These are phyloP conservation scores for Sceliomorpha sp. DNA, from an alignment of 2,888 invertebrate species.

Conservation along the genomic window DNA sequence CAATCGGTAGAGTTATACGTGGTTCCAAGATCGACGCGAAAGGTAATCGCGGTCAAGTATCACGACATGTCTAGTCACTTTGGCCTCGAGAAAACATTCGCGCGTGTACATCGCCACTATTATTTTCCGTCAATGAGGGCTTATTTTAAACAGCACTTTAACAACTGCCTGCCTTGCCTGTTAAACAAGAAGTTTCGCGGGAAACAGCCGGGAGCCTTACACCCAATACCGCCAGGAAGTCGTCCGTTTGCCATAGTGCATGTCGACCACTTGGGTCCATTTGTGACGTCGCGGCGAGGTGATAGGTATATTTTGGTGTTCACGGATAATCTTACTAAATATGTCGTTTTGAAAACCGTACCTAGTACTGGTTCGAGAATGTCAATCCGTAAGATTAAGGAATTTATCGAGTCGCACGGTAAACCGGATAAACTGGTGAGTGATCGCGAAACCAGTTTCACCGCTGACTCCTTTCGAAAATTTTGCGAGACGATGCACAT, in stretches of 20 bases:
- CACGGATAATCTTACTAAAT: slow-evolving; percentile 1
- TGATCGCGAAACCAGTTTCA: slow-evolving; percentile 41
- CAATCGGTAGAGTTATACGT: slow-evolving; percentile 13
- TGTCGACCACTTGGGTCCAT: slow-evolving; percentile 58
- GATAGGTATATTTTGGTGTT: slow-evolving; percentile 11
- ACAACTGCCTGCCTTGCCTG: slow-evolving; percentile 58
- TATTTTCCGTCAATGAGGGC: slow-evolving; percentile 54
- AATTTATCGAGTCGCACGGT: slow-evolving; percentile 34
- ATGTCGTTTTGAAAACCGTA: not conserved
- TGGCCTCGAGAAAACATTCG: slow-evolving; percentile 48
- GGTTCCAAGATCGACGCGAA: slow-evolving; percentile 20
- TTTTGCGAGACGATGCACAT: slow-evolving; percentile 25
- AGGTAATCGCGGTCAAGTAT: slow-evolving; percentile 28
- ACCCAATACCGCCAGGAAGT: slow-evolving; percentile 58
- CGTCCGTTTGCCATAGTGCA: slow-evolving; percentile 58
- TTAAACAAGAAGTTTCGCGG: slow-evolving; percentile 51
- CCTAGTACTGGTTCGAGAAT: slow-evolving; percentile 13
- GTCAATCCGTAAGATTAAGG: slow-evolving; percentile 19
- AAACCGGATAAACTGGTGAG: slow-evolving; percentile 25
- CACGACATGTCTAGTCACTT: slow-evolving; percentile 57
- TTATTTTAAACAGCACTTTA: slow-evolving; percentile 55
- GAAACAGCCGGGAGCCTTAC: slow-evolving; percentile 48
- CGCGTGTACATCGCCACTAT: slow-evolving; percentile 43
- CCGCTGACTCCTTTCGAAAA: slow-evolving; percentile 15
- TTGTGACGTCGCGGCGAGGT: not conserved